Evolutionary conservation across 2,888 invertebrate genomes (phyloP), one percentile per base, ranked within the genome.

Genomic region (Microdon myrmicae): DNA sequence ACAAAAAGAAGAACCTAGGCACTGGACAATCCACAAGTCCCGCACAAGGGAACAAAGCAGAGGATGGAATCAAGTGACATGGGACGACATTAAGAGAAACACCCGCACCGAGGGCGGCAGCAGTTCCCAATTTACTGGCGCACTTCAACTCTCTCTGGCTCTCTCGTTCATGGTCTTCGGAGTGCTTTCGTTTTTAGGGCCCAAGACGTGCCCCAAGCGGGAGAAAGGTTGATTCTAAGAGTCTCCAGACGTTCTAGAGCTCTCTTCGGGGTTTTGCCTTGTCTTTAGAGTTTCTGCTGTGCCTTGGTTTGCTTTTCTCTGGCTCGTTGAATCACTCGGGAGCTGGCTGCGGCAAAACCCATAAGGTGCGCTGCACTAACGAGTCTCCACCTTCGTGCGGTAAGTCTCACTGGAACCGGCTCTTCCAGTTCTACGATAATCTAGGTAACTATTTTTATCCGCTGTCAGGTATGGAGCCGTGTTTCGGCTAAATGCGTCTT

Each of bases 351-450:
- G 8, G n/a, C 32, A 16, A 16, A 59, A 41, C 22, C 31, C 43
- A 48, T 43, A 54, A 48, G 34, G 38, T n/a, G n/a, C 26, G 39
- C 55, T 54, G 32, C n/a, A 9, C 26, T 29, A n/a, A 23, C 7
- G 8, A 12, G 34, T 58, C 26, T 44, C 13, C 25, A 29, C 41
- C 12, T 47, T 35, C 9, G 13, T 22, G 12, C 39, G 37, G 39
- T 48, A 35, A 47, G 47, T 43, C 23, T 41, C 39, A 44, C 37
- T 25, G 32, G 37, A 77, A 76, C 76, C 75, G 74, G 76, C 75
- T 76, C 74, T 74, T 74, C 76, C 76, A 76, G 76, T 76, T 77
- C 71, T 72, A 73, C 72, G 76, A 75, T 76, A 75, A 76, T 76
- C 76, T 76, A 75, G 77, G 77, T 76, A 75, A 77, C 77, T 68